Evolutionary conservation across 2,888 invertebrate species (phyloP).

Genomic region (Pterostichus madidus): DNA sequence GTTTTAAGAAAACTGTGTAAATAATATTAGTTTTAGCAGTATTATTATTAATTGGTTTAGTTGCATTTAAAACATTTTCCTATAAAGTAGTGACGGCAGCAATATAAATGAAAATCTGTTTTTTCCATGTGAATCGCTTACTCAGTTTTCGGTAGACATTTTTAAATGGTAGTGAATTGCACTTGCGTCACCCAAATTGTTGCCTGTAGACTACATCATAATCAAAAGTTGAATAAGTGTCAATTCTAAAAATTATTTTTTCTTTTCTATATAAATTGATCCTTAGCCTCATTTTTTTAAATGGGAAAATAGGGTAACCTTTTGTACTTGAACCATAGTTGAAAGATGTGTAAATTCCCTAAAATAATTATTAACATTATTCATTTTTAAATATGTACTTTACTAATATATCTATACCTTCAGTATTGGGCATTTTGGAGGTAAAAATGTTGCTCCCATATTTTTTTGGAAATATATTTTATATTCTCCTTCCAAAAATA

Average conservation of each 20-base stretch:
- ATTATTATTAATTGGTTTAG: too few relatives aligned
- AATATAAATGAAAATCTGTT: too few relatives aligned
- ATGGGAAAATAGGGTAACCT: neutral
- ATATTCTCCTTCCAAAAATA: neutral
- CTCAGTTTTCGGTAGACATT: too few relatives aligned
- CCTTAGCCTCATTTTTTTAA: neutral
- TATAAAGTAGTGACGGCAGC: too few relatives aligned
- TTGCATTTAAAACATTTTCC: too few relatives aligned
- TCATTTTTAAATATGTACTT: too few relatives aligned
- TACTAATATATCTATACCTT: neutral
- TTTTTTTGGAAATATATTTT: neutral
- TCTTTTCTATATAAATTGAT: neutral
- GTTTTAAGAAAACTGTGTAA: too few relatives aligned
- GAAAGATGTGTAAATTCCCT: neutral
- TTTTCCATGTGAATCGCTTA: too few relatives aligned
- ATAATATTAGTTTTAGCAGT: too few relatives aligned
- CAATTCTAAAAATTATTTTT: neutral
- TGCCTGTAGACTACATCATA: neutral
- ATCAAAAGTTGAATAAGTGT: neutral
- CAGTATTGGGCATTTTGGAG: neutral
- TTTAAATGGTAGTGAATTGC: too few relatives aligned
- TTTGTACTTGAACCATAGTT: neutral
- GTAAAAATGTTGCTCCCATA: neutral
- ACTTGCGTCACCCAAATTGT: neutral
- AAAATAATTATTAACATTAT: neutral